Conservation (phyloP, 2,113 vertebrate species). For the Triplophysa rosa region DNA sequence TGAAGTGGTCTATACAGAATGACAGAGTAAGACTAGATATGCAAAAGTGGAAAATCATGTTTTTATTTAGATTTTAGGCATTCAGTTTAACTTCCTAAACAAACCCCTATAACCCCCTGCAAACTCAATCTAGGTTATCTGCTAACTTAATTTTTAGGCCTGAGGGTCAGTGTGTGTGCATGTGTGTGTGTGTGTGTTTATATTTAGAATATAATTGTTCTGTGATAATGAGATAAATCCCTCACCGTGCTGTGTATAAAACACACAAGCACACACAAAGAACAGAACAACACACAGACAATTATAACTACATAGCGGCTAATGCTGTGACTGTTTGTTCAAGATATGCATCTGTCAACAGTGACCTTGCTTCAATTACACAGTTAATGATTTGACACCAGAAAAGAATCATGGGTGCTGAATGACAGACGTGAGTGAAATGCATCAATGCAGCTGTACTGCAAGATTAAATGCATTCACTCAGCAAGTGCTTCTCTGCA, state of each 20-base stretch:
- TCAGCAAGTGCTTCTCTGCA: neutral
- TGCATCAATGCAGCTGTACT: neutral
- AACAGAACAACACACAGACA: constrained; percentile 5
- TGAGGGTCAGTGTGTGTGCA: constrained; percentile 23
- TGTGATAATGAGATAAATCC: constrained; percentile 42
- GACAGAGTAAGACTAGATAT: no score
- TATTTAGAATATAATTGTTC: constrained; percentile 51
- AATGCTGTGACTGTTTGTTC: constrained; percentile 34
- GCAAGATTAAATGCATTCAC: neutral
- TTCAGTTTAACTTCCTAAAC: no score
- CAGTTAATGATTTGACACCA: constrained; percentile 17
- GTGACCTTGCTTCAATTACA: constrained; percentile 17
- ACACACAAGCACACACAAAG: neutral
- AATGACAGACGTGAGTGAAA: neutral
- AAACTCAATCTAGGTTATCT: constrained; percentile 31
- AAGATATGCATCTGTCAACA: constrained; percentile 23
- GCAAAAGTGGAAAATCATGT: no score
- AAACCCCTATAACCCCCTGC: no score
- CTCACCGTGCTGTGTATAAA: constrained; percentile 34
- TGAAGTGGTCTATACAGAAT: no score
- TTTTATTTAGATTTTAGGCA: no score
- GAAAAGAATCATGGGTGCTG: constrained; percentile 3
- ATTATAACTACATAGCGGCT: neutral
- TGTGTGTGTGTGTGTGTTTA: constrained; percentile 37
- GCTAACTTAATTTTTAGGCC: constrained; percentile 12